phyloP scores from a whole-genome alignment of 2,888 invertebrate genomes.

The Xestia xanthographa region DNA sequence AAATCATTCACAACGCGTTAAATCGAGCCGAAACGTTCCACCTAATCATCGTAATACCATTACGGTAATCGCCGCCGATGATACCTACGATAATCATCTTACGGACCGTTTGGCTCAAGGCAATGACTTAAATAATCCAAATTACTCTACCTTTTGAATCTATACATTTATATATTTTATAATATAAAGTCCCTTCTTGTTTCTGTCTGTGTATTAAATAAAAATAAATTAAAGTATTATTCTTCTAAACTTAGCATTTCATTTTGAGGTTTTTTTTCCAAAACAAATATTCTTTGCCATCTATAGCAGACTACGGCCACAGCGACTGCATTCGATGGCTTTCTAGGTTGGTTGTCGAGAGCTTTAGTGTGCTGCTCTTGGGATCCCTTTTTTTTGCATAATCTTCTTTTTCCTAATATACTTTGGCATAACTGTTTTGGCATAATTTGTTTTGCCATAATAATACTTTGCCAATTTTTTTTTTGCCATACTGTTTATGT shows the following conservation, averaged over 20 bases:
- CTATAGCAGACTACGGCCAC: too few species aligned
- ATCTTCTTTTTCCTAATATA: too few species aligned
- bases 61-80: conserved; percentile 66
- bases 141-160: conserved; percentile 44
- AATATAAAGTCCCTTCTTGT: neutral
- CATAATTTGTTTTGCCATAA: too few species aligned
- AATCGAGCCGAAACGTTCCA: conserved; percentile 64
- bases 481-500: too few species aligned
- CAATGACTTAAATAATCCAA: conserved; percentile 49
- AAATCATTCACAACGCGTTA: conserved; percentile 56
- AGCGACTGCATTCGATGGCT: too few species aligned
- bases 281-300: neutral
- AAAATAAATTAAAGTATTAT: too few species aligned
- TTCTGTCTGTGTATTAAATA: too few species aligned
- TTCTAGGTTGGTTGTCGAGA: too few species aligned
- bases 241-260: neutral
- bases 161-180: neutral
- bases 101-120: conserved; percentile 63
- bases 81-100: conserved; percentile 70
- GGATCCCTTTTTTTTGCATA: too few species aligned
- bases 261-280: neutral
- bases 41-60: conserved; percentile 68
- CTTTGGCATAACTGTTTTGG: too few species aligned
- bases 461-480: too few species aligned
- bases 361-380: too few species aligned